These are phyloP conservation scores for Macrosteles quadrilineatus DNA, from an alignment of 1,140 invertebrate species.

Conservation along the genomic window DNA sequence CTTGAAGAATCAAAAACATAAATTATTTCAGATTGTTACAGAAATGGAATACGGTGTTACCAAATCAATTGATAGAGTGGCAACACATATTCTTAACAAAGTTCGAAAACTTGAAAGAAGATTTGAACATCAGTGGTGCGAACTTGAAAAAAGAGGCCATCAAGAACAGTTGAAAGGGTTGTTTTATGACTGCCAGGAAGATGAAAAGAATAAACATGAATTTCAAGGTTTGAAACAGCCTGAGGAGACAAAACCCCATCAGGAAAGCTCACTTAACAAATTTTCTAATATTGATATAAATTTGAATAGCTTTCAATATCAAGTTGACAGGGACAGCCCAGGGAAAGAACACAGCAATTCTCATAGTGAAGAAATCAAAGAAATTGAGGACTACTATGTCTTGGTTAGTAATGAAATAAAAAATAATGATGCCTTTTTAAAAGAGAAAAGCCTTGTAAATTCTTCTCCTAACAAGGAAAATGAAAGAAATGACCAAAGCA, in stretches of 20 bases:
- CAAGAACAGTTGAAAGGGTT: conserved; percentile 6
- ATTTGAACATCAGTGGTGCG: conserved; percentile 3
- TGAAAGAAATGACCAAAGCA: background rate
- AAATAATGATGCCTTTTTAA: background rate
- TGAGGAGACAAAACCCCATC: no score
- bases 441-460: background rate
- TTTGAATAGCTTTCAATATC: background rate
- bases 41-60: background rate
- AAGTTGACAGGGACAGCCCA: conserved; percentile 17
- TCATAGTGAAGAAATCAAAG: background rate
- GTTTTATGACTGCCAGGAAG: conserved; percentile 13
- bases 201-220: background rate
- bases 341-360: background rate
- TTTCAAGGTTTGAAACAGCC: no score
- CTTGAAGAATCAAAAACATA: background rate
- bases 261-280: no score
- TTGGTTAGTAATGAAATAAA: background rate
- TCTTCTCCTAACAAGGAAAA: background rate
- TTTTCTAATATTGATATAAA: no score
- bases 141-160: background rate
- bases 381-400: background rate
- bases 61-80: background rate
- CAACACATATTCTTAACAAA: background rate
- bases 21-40: background rate
- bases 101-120: background rate